These are phyloP conservation scores for Anhinga rufa DNA, from an alignment of 2,113 vertebrate genomes.

Conservation along the genomic window DNA sequence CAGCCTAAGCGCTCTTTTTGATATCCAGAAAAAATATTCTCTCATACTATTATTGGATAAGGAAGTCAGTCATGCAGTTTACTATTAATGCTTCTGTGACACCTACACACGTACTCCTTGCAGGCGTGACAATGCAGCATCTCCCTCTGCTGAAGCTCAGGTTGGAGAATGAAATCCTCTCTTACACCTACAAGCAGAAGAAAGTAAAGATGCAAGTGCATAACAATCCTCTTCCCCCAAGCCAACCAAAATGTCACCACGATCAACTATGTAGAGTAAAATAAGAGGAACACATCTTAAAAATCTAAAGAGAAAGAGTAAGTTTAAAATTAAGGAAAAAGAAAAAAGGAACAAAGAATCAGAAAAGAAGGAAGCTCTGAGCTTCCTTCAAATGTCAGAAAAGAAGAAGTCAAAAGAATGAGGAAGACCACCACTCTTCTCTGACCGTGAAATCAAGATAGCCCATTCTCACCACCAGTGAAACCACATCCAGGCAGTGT, in stretches of 20 bases:
- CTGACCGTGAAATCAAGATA: background rate
- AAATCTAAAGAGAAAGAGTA: background rate
- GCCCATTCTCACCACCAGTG: background rate
- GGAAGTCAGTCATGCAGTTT: background rate
- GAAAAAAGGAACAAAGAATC: background rate
- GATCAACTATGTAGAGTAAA: background rate
- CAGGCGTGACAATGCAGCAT: background rate
- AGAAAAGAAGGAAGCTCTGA: background rate
- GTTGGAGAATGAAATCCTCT: background rate
- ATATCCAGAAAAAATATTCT: background rate
- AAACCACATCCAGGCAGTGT: background rate
- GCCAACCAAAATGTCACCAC: background rate
- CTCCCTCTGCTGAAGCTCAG: background rate
- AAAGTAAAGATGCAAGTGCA: background rate
- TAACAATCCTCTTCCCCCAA: background rate
- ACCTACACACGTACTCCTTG: background rate
- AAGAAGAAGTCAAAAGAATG: background rate
- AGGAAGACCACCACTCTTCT: background rate
- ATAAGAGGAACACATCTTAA: background rate
- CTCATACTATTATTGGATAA: background rate
- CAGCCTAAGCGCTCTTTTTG: background rate
- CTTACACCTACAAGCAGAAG: background rate
- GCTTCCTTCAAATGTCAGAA: background rate
- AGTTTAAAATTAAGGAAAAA: background rate
- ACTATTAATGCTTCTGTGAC: background rate